These are phyloP conservation scores for Plectus sambesii DNA, from an alignment of 1,140 invertebrate genomes.

Conservation along the genomic window DNA sequence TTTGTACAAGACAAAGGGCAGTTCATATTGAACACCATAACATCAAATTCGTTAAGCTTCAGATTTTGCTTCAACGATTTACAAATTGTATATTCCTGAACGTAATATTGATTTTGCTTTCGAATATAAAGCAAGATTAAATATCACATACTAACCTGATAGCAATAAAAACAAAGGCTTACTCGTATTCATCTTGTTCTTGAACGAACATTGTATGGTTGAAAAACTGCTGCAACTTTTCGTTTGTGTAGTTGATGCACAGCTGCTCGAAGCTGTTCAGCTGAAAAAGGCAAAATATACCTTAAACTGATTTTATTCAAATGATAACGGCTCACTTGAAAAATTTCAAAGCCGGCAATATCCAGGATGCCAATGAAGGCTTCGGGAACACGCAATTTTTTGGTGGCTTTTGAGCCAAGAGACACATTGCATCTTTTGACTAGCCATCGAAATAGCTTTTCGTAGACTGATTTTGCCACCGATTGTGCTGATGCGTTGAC, in stretches of 20 bases:
- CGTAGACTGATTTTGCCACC: conserved; percentile 38
- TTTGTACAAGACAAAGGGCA: too few relatives aligned
- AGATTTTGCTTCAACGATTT: too few relatives aligned
- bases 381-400: too few relatives aligned
- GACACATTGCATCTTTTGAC: conserved; percentile 34
- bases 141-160: too few relatives aligned
- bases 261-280: conserved; percentile 96
- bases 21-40: too few relatives aligned
- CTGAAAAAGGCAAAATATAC: conserved; percentile 16
- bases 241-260: conserved; percentile 99
- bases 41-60: too few relatives aligned
- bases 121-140: too few relatives aligned
- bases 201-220: conserved; percentile 99
- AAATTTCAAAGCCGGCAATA: conserved; percentile 99
- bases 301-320: neutral
- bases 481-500: conserved; percentile 51
- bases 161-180: too few relatives aligned
- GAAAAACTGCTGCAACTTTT: conserved; percentile 94
- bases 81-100: too few relatives aligned
- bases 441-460: conserved; percentile 39
- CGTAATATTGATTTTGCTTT: too few relatives aligned
- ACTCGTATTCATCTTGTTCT: conserved; percentile 95
- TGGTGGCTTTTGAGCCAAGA: too few relatives aligned
- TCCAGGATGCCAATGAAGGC: conserved; percentile 78
- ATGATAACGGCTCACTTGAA: conserved; percentile 59